Base-by-base conservation (phyloP, 2,113 vertebrate genomes). In the Eclectus roratus region DNA sequence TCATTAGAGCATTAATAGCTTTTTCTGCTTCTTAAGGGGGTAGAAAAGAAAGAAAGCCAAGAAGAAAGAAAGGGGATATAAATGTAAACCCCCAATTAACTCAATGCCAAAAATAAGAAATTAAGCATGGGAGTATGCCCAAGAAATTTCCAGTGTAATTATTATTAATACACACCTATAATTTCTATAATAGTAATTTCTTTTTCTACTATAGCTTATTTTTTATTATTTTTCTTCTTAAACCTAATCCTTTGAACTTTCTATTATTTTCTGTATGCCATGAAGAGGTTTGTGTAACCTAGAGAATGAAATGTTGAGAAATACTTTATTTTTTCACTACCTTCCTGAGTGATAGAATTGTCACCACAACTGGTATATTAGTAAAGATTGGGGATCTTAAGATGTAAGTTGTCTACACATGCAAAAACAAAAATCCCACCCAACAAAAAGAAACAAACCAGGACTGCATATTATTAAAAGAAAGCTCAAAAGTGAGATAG, bases 1-100 rank as follows among this genome's bases (percentile, higher is more conserved):
- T 87, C 88, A 91, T 79, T 93, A 92, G 92, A 85, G n/a, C n/a
- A 72, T 91, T 87, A 82, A 69, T 29, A 84, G 20, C 35, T 84
- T 73, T 81, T 90, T 50, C 52, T 93, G 23, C 55, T 58, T 80
- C 58, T 74, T 80, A 84, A 63, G 35, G 27, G 33, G 18, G 18
- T 82, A 3, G 20, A 65, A 60, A 87, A 87, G 69, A 66, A 78
- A 88, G 63, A 17, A 80, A 81, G 49, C 6, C 77, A 77, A 28
- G 11, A 58, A 84, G 29, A 66, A 91, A 72, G 52, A 56, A 93
- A 46, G 13, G 23, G 18, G 20, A 81, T 63, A 74, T 8, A 72
- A 61, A 69, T 53, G 55, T 27, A 86, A 90, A 91, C 68, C 11
- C 23, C 80, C 35, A 11, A 80, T 61, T 69, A 89, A 66, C 43